A percentile compares a stretch with the other conserved stretches of the same genome.
Conservation (phyloP, 2,888 invertebrate species). For the Hoplodrina blanda region DNA sequence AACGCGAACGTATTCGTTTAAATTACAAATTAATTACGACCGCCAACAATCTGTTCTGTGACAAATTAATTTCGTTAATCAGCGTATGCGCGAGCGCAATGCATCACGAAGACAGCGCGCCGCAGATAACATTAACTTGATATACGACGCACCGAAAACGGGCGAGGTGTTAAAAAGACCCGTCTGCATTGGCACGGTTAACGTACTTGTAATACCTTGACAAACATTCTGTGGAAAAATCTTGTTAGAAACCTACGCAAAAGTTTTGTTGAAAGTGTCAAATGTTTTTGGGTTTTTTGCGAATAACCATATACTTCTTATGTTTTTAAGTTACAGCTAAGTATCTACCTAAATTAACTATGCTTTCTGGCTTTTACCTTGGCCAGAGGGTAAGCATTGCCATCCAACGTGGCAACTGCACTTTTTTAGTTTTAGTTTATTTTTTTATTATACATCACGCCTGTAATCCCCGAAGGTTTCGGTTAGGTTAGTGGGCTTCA, state of each 20-base stretch:
- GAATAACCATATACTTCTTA: background rate
- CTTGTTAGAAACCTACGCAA: conserved; percentile 47
- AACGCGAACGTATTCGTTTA: conserved; percentile 66
- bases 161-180: conserved; percentile 77
- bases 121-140: conserved; percentile 87
- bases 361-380: too few relatives aligned
- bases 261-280: conserved; percentile 30
- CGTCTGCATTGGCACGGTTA: conserved; percentile 70
- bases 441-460: too few relatives aligned
- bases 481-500: too few relatives aligned
- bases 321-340: background rate
- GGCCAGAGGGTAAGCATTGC: too few relatives aligned
- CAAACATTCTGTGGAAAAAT: conserved; percentile 62
- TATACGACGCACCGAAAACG: conserved; percentile 82
- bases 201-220: conserved; percentile 72
- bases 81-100: conserved; percentile 83
- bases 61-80: conserved; percentile 90
- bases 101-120: conserved; percentile 85
- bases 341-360: too few relatives aligned
- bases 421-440: too few relatives aligned
- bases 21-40: conserved; percentile 79
- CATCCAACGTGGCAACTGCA: too few relatives aligned
- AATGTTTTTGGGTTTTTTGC: conserved; percentile 2
- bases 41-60: conserved; percentile 73
- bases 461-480: too few relatives aligned